Base-by-base conservation (phyloP, 2,113 vertebrate species). In the Corydoras maculifer region DNA sequence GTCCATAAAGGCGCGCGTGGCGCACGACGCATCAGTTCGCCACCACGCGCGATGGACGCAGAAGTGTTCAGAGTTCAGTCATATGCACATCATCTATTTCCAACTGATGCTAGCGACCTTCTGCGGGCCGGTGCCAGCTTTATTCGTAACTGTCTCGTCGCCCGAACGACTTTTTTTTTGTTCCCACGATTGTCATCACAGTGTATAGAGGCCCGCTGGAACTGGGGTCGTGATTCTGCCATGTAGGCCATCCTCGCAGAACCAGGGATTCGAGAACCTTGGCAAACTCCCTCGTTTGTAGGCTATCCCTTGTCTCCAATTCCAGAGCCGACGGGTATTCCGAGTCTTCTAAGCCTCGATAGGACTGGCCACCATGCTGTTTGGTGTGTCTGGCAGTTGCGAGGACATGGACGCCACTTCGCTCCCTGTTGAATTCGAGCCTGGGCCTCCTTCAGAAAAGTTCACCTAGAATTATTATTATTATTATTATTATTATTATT, bases 111-210 rank as follows among this genome's bases (percentile, higher is more conserved):
- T 43, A 43, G 35, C 7, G 35, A 43, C 35, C 35, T 8, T 43
- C 35, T 43, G 35, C 35, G 7, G 35, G 35, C 35, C 7, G 7
- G 35, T 43, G 35, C 35, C 35, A 43, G 80, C 85, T 79, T 87
- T 76, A 63, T 59, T 53, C 18, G 60, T 43, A 85, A 69, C 31
- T 85, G 79, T 79, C 73, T 76, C 79, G 79, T 80, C 81, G 85
- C 30, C 82, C 83, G 69, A 80, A 79, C 76, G 81, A 81, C 35
- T 43, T 43, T 25, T 25, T 66, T 86, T 78, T 86, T 88, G 88
- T 92, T 93, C 91, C 93, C 94, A 94, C 95, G 96, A 99, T 99
- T 99, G 96, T 98, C 95, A 97, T 98, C 94, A 98, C 95, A 97
- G 94, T 97, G 95, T 96, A 93, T 92, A 84, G 85, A 90, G 91